Percentiles rank a stretch among this genome's conserved stretches.
Evolutionary conservation across 1,140 invertebrate species (phyloP).

Genomic region (Campodea augens): DNA sequence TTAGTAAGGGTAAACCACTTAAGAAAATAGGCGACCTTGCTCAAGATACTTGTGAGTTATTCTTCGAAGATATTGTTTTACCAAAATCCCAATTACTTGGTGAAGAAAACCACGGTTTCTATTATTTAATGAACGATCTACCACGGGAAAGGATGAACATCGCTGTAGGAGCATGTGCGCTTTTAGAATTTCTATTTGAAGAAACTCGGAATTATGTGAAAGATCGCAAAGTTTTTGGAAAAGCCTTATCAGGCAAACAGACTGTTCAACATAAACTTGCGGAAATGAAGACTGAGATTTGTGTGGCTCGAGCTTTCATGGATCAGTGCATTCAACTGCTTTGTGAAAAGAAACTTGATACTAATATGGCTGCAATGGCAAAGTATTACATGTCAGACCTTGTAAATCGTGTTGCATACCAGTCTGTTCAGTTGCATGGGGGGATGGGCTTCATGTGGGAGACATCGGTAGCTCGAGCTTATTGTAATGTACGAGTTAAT

Average conservation of each 20-base stretch:
- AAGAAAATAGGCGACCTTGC: slow-evolving; percentile 29
- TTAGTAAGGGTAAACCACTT: slow-evolving; percentile 27
- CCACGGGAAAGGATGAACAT: slow-evolving; percentile 29
- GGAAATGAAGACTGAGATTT: slow-evolving; percentile 28
- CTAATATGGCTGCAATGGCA: slow-evolving; percentile 26
- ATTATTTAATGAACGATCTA: slow-evolving; percentile 30
- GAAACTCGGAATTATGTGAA: slow-evolving; percentile 26
- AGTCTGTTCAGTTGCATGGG: slow-evolving; percentile 29
- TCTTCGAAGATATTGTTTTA: slow-evolving; percentile 30
- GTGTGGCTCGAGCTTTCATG: slow-evolving; percentile 25
- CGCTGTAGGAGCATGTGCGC: slow-evolving; percentile 21
- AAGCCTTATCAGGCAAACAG: slow-evolving; percentile 26
- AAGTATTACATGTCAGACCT: slow-evolving; percentile 29
- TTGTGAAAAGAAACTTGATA: slow-evolving; percentile 21
- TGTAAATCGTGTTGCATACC: slow-evolving; percentile 24
- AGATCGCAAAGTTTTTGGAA: slow-evolving; percentile 29
- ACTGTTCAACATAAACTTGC: slow-evolving; percentile 30
- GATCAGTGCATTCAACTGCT: slow-evolving; percentile 27
- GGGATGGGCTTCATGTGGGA: slow-evolving; percentile 32
- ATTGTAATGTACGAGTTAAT: slow-evolving; percentile 27
- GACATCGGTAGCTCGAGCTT: slow-evolving; percentile 26
- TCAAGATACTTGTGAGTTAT: slow-evolving; percentile 31
- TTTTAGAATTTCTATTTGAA: slow-evolving; percentile 29
- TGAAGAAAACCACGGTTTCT: slow-evolving; percentile 28
- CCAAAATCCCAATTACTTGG: slow-evolving; percentile 25